These are phyloP conservation scores for Pseudomyrmex pallidus DNA, from an alignment of 1,140 invertebrate species.

Conservation along the genomic window DNA sequence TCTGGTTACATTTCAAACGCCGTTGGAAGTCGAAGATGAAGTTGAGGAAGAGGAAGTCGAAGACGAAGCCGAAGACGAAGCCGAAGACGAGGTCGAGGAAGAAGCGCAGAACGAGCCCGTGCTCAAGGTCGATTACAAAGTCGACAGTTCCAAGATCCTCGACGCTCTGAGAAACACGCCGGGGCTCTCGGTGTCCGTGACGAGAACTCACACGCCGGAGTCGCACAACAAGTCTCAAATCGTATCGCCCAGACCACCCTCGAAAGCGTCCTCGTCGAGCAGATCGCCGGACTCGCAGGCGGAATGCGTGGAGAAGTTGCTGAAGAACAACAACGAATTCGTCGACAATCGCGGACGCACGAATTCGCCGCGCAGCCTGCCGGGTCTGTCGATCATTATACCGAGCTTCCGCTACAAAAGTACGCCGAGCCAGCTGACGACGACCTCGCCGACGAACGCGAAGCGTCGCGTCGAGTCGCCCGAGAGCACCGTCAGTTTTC, in stretches of 20 bases:
- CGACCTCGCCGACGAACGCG: constrained; percentile 51
- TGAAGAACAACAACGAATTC: constrained; percentile 50
- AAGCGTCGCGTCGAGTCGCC: constrained; percentile 77
- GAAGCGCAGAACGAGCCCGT: constrained; percentile 64
- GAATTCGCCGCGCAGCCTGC: constrained; percentile 60
- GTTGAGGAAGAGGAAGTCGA: too few relatives aligned
- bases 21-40: constrained; percentile 13
- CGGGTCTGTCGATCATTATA: constrained; percentile 75
- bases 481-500: constrained; percentile 78
- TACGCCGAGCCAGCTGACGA: constrained; percentile 42
- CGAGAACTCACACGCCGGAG: constrained; percentile 67
- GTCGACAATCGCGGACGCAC: constrained; percentile 3
- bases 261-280: constrained; percentile 74
- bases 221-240: constrained; percentile 10
- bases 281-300: constrained; percentile 81
- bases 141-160: constrained; percentile 78
- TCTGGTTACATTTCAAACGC: constrained; percentile 22
- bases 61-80: not conserved
- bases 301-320: constrained; percentile 68
- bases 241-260: constrained; percentile 37
- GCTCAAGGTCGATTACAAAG: constrained; percentile 63
- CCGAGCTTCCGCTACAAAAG: constrained; percentile 73
- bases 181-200: constrained; percentile 80
- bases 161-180: constrained; percentile 80
- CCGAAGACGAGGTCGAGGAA: constrained; percentile 40